Conservation (phyloP, 2,797 vertebrate genomes). For the Spea hammondii region DNA sequence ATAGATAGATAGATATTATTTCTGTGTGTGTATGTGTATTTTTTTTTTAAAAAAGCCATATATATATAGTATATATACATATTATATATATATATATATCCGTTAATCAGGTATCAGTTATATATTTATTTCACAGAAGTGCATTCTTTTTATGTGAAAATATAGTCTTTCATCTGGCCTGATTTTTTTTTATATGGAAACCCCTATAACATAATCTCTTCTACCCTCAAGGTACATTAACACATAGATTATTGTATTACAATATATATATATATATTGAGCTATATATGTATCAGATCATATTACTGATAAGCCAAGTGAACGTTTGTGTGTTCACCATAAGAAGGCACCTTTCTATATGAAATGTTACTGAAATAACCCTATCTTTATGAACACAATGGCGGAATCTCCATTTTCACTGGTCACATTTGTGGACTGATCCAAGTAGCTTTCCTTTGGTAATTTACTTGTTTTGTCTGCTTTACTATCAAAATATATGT, state of each 20-base stretch:
- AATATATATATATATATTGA: not conserved
- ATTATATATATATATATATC: no score
- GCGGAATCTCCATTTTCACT: not conserved
- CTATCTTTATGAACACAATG: not conserved
- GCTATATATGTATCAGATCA: conserved; percentile 29
- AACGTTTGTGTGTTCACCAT: not conserved
- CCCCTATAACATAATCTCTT: conserved; percentile 22
- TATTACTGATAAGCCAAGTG: conserved; percentile 4
- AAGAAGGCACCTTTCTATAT: not conserved
- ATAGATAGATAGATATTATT: no score
- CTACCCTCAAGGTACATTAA: conserved; percentile 26
- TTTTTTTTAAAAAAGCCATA: no score
- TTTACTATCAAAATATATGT: not conserved
- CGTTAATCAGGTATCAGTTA: no score
- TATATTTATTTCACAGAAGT: not conserved
- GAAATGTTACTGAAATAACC: not conserved
- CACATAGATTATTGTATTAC: conserved; percentile 8
- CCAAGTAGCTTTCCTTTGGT: not conserved
- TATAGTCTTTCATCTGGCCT: not conserved
- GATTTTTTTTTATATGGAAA: not conserved
- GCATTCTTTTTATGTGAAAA: not conserved
- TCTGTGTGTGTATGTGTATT: no score
- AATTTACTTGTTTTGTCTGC: not conserved
- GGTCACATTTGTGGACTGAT: not conserved
- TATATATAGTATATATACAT: no score